phyloP scores from a whole-genome alignment of 2,113 vertebrate genomes.

The Coregonus clupeaformis region DNA sequence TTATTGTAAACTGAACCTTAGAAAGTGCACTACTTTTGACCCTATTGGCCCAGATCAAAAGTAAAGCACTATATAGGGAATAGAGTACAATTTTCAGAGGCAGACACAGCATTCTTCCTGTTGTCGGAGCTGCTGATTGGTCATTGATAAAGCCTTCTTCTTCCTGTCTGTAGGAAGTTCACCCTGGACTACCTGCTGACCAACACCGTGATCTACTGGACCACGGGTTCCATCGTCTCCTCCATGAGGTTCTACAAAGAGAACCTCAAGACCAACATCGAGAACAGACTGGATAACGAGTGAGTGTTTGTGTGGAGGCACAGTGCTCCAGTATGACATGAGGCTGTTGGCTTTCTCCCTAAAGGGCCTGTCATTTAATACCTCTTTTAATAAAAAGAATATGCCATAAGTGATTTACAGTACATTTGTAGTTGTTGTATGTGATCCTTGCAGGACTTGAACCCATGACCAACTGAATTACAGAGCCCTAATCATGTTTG shows the following conservation, averaged over 20 bases:
- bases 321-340: not conserved
- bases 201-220: slow-evolving; percentile 90
- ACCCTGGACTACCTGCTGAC: slow-evolving; percentile 85
- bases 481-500: not conserved
- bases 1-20: too few species aligned
- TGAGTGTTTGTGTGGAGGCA: slow-evolving; percentile 45
- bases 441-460: too few species aligned
- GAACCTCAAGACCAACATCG: slow-evolving; percentile 56
- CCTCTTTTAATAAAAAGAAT: too few species aligned
- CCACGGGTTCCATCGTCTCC: slow-evolving; percentile 78
- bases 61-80: too few species aligned
- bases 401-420: too few species aligned
- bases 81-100: too few species aligned
- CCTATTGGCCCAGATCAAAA: too few species aligned
- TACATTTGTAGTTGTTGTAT: too few species aligned
- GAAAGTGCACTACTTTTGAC: too few species aligned
- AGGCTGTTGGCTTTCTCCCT: not conserved
- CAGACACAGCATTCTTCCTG: too few species aligned
- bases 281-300: slow-evolving; percentile 51
- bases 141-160: not conserved
- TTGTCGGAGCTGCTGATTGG: not conserved
- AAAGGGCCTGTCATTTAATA: not conserved
- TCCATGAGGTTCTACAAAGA: slow-evolving; percentile 91
- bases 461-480: too few species aligned
- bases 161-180: slow-evolving; percentile 73